Conservation (phyloP, 1,140 invertebrate genomes). For the Copidosoma floridanum region DNA sequence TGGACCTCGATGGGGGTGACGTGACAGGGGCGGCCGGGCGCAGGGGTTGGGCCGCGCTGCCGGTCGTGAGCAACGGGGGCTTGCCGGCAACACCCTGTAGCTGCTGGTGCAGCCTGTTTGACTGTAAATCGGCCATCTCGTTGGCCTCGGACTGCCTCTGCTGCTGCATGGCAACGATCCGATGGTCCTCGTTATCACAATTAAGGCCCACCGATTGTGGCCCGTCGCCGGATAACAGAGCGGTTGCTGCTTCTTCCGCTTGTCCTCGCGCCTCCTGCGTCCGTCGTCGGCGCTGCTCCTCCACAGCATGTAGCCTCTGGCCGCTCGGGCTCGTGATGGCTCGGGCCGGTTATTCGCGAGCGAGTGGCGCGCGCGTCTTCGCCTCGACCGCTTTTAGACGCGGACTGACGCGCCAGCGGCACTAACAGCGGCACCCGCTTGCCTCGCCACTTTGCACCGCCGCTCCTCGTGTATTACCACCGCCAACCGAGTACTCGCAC, state of each 20-base stretch:
- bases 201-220: not conserved
- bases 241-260: constrained; percentile 11
- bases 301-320: not conserved
- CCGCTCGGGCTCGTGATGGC: not conserved
- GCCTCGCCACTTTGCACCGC: not conserved
- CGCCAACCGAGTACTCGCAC: too few species aligned
- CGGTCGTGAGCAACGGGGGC: not conserved
- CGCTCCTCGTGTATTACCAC: not conserved
- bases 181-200: too few species aligned
- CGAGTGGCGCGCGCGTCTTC: constrained; percentile 1
- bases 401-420: not conserved
- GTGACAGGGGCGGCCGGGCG: not conserved
- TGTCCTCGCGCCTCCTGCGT: constrained; percentile 25
- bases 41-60: not conserved
- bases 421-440: not conserved
- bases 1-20: not conserved
- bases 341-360: not conserved
- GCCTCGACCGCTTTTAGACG: not conserved
- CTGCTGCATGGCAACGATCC: not conserved
- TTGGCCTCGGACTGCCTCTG: not conserved
- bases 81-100: too few species aligned
- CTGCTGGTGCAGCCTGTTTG: not conserved
- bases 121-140: constrained; percentile 13
- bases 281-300: constrained; percentile 11
- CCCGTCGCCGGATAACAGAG: not conserved